Evolutionary conservation across 2,888 invertebrate genomes (phyloP).

Genomic region (Andrena hattorfiana): DNA sequence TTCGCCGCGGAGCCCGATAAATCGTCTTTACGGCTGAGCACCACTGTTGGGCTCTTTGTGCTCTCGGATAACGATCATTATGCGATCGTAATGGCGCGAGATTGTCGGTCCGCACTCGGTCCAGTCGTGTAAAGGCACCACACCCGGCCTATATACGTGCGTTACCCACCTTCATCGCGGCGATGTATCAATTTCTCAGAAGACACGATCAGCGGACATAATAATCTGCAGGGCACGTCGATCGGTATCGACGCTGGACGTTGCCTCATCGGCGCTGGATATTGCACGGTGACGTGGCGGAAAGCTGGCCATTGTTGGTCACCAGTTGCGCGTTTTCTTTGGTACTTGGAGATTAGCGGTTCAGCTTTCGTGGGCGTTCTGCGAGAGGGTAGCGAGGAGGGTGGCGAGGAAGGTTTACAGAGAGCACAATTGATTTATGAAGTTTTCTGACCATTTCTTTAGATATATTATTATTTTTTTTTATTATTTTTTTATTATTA

Average conservation of each 20-base stretch:
- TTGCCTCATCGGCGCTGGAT: conserved; percentile 44
- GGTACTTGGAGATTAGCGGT: not conserved
- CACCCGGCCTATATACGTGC: conserved; percentile 49
- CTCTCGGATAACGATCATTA: conserved; percentile 80
- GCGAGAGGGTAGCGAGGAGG: not conserved
- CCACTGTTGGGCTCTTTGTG: conserved; percentile 76
- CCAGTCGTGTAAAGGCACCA: conserved; percentile 66
- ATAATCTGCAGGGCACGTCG: conserved; percentile 60
- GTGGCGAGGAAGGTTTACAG: not conserved
- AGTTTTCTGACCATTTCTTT: not conserved
- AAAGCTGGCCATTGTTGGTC: conserved; percentile 9
- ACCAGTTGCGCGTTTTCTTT: not conserved
- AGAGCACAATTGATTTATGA: not conserved
- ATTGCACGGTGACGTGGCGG: conserved; percentile 42
- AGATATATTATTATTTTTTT: too few species aligned
- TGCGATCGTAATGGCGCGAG: conserved; percentile 80
- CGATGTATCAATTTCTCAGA: conserved; percentile 71
- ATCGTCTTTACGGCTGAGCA: conserved; percentile 66
- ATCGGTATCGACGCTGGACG: conserved; percentile 57
- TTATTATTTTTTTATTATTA: too few species aligned
- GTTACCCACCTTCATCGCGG: conserved; percentile 34
- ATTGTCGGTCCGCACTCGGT: conserved; percentile 77
- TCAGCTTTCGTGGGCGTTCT: not conserved
- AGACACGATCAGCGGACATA: conserved; percentile 66
- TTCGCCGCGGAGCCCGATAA: conserved; percentile 57